Percentiles rank a stretch among this genome's conserved stretches.
Conservation (phyloP, 2,113 vertebrate genomes). For the Lagenorhynchus albirostris region DNA sequence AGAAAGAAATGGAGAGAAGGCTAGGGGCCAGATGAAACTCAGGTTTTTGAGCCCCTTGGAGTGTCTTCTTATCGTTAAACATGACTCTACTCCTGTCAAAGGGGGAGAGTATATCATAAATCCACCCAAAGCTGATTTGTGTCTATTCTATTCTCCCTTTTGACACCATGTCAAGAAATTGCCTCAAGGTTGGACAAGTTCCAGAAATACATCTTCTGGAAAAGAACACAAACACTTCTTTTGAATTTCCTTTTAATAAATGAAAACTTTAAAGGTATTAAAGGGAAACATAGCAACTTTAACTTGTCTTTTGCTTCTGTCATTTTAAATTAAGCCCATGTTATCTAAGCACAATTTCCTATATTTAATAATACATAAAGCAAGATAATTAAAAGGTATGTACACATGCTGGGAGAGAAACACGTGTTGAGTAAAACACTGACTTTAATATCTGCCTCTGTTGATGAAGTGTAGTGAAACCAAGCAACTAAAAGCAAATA, state of each 20-base stretch:
- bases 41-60: neutral
- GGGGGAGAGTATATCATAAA: neutral
- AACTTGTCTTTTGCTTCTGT: constrained; percentile 64
- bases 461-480: constrained; percentile 40
- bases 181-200: constrained; percentile 1
- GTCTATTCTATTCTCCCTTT: neutral
- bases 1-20: neutral
- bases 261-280: constrained; percentile 48
- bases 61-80: neutral
- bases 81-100: neutral
- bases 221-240: constrained; percentile 47
- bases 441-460: constrained; percentile 59
- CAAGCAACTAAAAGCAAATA: constrained; percentile 39
- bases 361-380: constrained; percentile 78
- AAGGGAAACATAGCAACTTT: constrained; percentile 48
- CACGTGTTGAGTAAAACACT: constrained; percentile 2
- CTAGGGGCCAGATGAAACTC: neutral
- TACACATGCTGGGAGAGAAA: constrained; percentile 68
- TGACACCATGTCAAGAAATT: neutral
- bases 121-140: neutral
- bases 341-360: constrained; percentile 73
- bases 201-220: neutral
- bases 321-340: constrained; percentile 69
- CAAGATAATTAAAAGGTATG: constrained; percentile 76
- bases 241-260: constrained; percentile 54